These are phyloP conservation scores for Cebus imitator DNA, from an alignment of 2,113 vertebrate species.

Conservation along the genomic window DNA sequence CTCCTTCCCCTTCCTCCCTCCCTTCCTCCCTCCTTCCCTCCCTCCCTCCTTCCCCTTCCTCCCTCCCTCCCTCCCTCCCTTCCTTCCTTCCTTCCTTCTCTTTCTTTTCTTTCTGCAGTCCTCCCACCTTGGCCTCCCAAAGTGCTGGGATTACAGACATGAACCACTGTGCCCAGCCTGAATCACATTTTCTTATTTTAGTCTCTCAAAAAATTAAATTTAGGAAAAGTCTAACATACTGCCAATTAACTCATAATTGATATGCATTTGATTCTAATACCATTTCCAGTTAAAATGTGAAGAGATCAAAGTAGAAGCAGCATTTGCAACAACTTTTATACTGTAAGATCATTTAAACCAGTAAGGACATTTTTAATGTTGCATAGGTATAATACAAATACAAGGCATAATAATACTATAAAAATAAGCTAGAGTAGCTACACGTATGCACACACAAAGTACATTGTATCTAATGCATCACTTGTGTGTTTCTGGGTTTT, in stretches of 20 bases:
- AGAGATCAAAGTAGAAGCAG: not conserved
- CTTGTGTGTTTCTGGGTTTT: not conserved
- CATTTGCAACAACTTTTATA: not conserved
- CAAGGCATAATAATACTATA: not conserved
- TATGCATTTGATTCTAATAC: constrained; percentile 15
- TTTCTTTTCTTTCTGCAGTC: too few relatives aligned
- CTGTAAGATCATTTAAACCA: not conserved
- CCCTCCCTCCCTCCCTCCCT: too few relatives aligned
- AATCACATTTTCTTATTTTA: constrained; percentile 3
- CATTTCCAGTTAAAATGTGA: constrained; percentile 33
- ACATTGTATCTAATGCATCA: not conserved
- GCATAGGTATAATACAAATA: not conserved
- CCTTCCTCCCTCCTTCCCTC: rapidly evolving
- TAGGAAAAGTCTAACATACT: not conserved
- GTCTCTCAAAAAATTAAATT: not conserved
- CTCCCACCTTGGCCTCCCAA: too few relatives aligned
- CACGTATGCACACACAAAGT: not conserved
- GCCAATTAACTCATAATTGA: constrained; percentile 12
- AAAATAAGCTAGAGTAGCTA: not conserved
- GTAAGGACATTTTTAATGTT: not conserved
- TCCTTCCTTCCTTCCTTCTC: too few relatives aligned
- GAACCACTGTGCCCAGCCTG: too few relatives aligned
- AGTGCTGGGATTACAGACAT: too few relatives aligned
- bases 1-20: too few relatives aligned
- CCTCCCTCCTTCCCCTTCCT: too few relatives aligned